Conservation (phyloP, 2,797 vertebrate species). For the Antrozous pallidus region DNA sequence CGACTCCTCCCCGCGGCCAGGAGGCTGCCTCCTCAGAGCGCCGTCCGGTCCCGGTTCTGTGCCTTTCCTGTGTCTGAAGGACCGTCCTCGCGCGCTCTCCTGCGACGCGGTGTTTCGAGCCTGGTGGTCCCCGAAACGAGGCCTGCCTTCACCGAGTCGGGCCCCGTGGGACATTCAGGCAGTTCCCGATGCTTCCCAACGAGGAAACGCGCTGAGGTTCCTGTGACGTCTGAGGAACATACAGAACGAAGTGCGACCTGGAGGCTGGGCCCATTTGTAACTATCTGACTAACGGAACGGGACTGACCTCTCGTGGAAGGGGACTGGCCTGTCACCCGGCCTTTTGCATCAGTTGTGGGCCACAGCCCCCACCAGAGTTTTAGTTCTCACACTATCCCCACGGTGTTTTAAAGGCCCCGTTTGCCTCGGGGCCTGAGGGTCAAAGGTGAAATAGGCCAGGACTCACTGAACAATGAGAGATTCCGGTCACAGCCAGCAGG, state of each 20-base stretch:
- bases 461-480: not conserved
- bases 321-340: not conserved
- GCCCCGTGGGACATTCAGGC: not conserved
- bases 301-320: not conserved
- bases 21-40: not conserved
- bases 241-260: not conserved
- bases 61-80: not conserved
- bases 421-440: not conserved
- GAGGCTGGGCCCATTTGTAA: not conserved
- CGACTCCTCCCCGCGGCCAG: not conserved
- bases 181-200: not conserved
- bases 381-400: fast-evolving
- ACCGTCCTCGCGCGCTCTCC: not conserved
- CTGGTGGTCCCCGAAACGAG: fast-evolving
- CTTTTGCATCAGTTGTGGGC: too few species aligned
- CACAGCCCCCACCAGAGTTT: too few species aligned
- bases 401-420: not conserved
- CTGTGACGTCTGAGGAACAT: not conserved
- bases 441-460: not conserved
- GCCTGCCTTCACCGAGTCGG: fast-evolving
- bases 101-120: fast-evolving
- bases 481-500: not conserved
- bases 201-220: fast-evolving
- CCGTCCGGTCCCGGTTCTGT: not conserved
- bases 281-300: not conserved